Base-by-base conservation (phyloP, 2,797 vertebrate genomes). In the Bradypus variegatus region DNA sequence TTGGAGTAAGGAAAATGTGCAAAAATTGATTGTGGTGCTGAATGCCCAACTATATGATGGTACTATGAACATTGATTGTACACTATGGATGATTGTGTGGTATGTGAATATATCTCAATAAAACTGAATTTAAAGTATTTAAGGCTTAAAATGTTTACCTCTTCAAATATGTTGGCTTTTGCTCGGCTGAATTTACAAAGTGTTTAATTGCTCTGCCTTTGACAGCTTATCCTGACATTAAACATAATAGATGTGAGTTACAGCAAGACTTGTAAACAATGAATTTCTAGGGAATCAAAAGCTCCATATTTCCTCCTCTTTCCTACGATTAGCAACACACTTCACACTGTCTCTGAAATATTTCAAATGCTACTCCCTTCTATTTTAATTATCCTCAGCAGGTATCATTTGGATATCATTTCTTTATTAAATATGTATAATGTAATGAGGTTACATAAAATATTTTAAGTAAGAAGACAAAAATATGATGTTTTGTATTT, bases 321-420 rank as follows among this genome's bases (percentile, higher is more conserved):
- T 82, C 67, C 75, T 91, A 81, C 72, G 14, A 72, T 70, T 29
- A 73, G 25, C 60, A 82, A 36, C 27, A 60, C n/a, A 36, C 50
- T 73, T 93, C 60, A 93, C 13, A 72, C 19, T 16, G 76, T 73
- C 69, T 60, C 19, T 91, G 88, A 92, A 72, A 92, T 85, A 80
- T 86, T 76, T 75, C 65, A 94, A 41, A 78, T 91, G 10, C 25
- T 15, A 23, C 21, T 84, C 12, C 41, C 8, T 90, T 92, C 38
- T n/a, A 84, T 73, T 77, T 48, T 69, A 69, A 38, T 82, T 75
- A 72, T 33, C 48, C n/a, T 65, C 18, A 69, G 25, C 31, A 88
- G 48, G 6, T 78, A 70, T 50, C 70, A 48, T 72, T 86, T 91
- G 82, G 50, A 73, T 65, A 77, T 38, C 41, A 75, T 60, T 36